Evolutionary conservation across 37 sponge, comb jelly and placozoan species (phyloP), one percentile per base, ranked within the genome.

Genomic region (Chondrosia reniformis): DNA sequence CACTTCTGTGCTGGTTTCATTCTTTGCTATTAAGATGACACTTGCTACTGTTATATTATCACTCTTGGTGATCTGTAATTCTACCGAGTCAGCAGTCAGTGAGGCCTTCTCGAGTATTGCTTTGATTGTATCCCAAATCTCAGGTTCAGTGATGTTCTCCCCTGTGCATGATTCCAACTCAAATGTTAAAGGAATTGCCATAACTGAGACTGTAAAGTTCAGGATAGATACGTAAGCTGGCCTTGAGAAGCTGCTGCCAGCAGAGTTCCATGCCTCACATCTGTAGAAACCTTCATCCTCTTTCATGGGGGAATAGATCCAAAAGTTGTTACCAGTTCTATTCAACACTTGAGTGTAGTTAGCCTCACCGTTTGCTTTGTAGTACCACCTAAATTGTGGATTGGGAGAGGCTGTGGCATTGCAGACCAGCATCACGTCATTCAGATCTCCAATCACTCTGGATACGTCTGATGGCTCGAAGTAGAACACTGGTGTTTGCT

Each of bases 211-310:
- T 30, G 67, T 36, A 40, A 37, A 66, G 5, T 30, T 66, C 19
- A 66, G 67, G 17, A 66, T 17, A 5, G 67, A 36, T 5, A 66
- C 38, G 17, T 30, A 40, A 34, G 67, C 67, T 66, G 67, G 13
- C 17, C 67, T 12, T 5, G 67, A 66, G 67, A 36, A 66, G 36
- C 9, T 8, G 30, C 67, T 66, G 36, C 31, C 67, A 34, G 13
- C 67, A 21, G 67, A 66, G 67, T 66, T 66, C 67, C 67, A 66
- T 66, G 67, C 67, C 30, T 66, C 67, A 66, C 67, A 66, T 66
- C 67, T 66, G 67, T 66, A 66, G 39, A 7, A 66, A 37, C 67
- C 67, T 66, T 7, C 67, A 66, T 66, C 39, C 22, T 30, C 38
- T 40, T 66, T 40, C 30, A 19, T 31, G 39, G 67, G 67, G 17